phyloP scores from a whole-genome alignment of 2,797 vertebrate species.

The Myotis daubentonii region DNA sequence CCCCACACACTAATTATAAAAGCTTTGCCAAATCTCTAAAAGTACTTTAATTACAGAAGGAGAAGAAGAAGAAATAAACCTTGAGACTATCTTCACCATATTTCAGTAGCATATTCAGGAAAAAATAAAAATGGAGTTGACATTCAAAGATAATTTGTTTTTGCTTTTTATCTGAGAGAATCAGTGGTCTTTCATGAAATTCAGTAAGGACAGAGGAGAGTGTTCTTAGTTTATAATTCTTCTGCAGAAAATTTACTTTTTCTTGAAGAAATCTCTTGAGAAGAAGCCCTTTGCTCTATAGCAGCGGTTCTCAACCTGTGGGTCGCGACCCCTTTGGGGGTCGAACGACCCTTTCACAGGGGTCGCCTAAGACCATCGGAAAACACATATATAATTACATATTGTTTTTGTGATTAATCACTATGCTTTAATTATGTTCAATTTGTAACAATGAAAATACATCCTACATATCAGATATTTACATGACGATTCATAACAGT shows the following conservation, averaged over 20 bases:
- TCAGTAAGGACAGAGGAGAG: slow-evolving; percentile 60
- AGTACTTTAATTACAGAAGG: neutral
- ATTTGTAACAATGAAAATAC: too few relatives aligned
- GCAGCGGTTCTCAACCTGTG: too few relatives aligned
- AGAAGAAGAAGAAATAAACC: neutral
- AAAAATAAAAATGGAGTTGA: slow-evolving; percentile 22
- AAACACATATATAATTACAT: too few relatives aligned
- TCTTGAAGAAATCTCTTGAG: slow-evolving; percentile 49
- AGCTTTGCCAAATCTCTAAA: neutral
- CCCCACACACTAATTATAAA: neutral
- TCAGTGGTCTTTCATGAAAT: slow-evolving; percentile 56
- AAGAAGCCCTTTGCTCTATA: slow-evolving; percentile 53
- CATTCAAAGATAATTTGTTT: slow-evolving; percentile 32
- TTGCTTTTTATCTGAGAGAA: slow-evolving; percentile 58
- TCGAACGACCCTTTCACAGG: too few relatives aligned
- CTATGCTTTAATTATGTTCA: too few relatives aligned
- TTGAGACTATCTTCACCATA: neutral
- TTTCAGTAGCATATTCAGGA: neutral
- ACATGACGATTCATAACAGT: too few relatives aligned
- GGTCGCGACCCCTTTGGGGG: too few relatives aligned
- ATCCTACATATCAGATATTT: too few relatives aligned
- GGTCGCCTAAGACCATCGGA: too few relatives aligned
- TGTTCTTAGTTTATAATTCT: slow-evolving; percentile 61
- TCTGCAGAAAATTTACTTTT: slow-evolving; percentile 58
- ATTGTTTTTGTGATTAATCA: too few relatives aligned